A percentile compares a stretch with the other conserved stretches of the same genome.
Conservation (phyloP, 2,113 vertebrate species). For the Chaenogobius annularis region DNA sequence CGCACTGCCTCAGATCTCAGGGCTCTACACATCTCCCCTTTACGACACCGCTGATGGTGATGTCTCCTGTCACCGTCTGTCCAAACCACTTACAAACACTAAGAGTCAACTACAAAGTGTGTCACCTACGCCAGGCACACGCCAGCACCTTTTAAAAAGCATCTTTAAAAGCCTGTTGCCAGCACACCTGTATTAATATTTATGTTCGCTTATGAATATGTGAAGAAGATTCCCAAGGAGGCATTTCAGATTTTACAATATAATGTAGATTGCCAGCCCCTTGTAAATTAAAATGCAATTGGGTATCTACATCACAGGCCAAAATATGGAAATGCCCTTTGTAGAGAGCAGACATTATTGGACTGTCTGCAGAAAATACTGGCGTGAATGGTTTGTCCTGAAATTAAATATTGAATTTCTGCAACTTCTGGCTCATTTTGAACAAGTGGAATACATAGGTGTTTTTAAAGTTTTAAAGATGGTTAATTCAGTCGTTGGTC, state of each 20-base stretch:
- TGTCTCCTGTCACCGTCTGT: conserved; percentile 35
- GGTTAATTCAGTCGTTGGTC: too few relatives aligned
- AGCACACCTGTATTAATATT: conserved; percentile 50
- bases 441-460: too few relatives aligned
- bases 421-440: too few relatives aligned
- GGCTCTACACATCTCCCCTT: neutral
- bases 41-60: conserved; percentile 22
- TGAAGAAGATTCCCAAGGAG: conserved; percentile 8
- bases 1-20: conserved; percentile 16
- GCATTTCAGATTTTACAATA: neutral
- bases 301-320: neutral
- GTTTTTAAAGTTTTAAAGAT: too few relatives aligned
- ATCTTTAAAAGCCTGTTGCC: conserved; percentile 39
- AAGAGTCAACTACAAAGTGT: conserved; percentile 5
- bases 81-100: conserved; percentile 18
- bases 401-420: too few relatives aligned
- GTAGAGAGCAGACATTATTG: conserved; percentile 1
- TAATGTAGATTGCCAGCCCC: neutral
- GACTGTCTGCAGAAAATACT: conserved; percentile 4
- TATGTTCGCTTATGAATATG: conserved; percentile 16
- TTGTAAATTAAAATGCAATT: neutral
- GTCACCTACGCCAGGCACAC: conserved; percentile 10
- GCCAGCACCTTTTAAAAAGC: neutral
- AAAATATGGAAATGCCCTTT: neutral
- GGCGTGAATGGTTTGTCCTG: too few relatives aligned